Conservation (phyloP, 2,113 vertebrate species). For the Ploceus nigricollis region DNA sequence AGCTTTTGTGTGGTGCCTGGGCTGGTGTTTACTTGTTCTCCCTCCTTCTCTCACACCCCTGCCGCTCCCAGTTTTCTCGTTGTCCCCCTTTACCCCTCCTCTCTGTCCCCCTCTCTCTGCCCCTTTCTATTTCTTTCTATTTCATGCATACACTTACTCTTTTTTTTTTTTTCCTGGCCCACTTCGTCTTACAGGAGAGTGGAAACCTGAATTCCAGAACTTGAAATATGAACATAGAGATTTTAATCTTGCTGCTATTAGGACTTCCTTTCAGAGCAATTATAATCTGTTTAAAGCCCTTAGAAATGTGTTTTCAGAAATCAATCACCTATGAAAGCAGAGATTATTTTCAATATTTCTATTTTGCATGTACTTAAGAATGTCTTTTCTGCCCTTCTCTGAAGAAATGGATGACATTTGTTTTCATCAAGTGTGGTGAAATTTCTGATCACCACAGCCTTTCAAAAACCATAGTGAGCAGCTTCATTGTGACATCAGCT, state of each 20-base stretch:
- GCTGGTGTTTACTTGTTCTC: background rate
- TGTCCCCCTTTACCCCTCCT: background rate
- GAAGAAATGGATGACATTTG: background rate
- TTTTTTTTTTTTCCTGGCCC: fast-evolving
- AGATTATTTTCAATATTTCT: background rate
- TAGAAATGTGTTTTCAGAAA: background rate
- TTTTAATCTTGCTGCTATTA: background rate
- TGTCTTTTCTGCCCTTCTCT: background rate
- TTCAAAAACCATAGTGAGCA: background rate
- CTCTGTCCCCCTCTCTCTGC: background rate
- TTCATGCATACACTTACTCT: background rate
- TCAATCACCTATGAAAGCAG: background rate
- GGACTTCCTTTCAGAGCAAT: background rate
- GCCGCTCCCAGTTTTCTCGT: background rate
- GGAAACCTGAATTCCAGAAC: background rate
- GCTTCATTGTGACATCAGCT: background rate
- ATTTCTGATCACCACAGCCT: background rate
- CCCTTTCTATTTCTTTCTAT: background rate
- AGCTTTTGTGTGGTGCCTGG: background rate
- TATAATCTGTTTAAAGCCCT: background rate
- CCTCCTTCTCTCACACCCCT: background rate
- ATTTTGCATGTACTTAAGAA: background rate
- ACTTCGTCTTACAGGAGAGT: background rate
- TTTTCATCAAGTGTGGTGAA: background rate
- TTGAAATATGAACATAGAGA: background rate